A percentile compares a stretch with the other conserved stretches of the same genome.
These are phyloP conservation scores for Megalonaias nervosa DNA, from an alignment of 1,140 invertebrate genomes.

Conservation along the genomic window DNA sequence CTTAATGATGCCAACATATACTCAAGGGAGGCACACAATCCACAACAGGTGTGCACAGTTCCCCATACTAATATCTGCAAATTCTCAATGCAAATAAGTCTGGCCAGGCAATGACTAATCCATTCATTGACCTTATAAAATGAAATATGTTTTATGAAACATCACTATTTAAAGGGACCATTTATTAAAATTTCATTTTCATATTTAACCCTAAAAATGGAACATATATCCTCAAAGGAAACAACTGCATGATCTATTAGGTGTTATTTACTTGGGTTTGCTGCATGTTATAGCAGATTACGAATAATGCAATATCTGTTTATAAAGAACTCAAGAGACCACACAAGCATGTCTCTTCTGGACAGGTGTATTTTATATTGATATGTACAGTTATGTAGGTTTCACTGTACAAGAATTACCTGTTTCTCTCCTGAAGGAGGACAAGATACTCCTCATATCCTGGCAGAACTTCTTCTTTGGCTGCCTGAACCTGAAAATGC, in stretches of 20 bases:
- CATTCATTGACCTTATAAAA: no score
- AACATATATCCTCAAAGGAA: not conserved
- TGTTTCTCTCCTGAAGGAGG: constrained; percentile 66
- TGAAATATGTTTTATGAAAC: no score
- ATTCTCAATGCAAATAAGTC: no score
- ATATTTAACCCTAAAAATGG: no score
- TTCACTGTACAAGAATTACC: constrained; percentile 39
- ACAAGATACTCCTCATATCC: constrained; percentile 67
- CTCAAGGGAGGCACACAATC: no score
- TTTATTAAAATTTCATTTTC: no score
- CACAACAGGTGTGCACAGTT: no score
- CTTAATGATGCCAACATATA: no score
- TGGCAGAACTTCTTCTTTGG: constrained; percentile 62
- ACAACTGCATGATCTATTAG: not conserved
- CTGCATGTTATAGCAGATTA: not conserved
- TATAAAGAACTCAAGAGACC: not conserved
- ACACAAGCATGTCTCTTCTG: not conserved
- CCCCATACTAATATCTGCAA: no score
- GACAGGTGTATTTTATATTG: not conserved
- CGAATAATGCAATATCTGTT: not conserved
- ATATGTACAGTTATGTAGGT: not conserved
- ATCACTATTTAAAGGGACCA: no score
- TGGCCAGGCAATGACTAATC: no score
- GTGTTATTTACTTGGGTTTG: not conserved
- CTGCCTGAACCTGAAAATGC: constrained; percentile 32